A percentile compares a stretch with the other conserved stretches of the same genome.
phyloP scores from a whole-genome alignment of 2,797 vertebrate genomes.

The Perodicticus potto region DNA sequence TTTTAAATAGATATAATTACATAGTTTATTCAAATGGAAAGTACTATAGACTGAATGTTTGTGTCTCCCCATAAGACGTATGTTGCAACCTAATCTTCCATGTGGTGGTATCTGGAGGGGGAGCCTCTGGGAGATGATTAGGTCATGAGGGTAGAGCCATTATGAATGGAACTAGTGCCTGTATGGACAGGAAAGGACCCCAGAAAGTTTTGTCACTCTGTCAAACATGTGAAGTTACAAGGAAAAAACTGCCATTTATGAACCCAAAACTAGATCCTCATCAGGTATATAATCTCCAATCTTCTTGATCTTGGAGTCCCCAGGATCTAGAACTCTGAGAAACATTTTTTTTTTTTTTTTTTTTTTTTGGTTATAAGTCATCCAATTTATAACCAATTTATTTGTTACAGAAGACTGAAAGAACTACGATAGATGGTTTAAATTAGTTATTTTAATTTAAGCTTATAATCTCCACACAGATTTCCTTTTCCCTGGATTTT shows the following conservation, averaged over 20 bases:
- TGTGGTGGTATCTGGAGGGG: not conserved
- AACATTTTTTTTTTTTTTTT: not conserved
- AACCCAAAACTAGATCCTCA: not conserved
- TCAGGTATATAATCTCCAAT: not conserved
- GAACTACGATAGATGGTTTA: not conserved
- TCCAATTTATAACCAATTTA: not conserved
- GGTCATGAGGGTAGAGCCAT: not conserved
- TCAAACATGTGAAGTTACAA: not conserved
- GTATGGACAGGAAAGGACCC: not conserved
- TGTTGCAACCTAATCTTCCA: not conserved
- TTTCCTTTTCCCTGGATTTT: not conserved
- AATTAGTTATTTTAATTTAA: conserved; percentile 1
- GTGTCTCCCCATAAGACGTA: not conserved
- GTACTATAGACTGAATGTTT: not conserved
- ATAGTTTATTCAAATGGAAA: conserved; percentile 22
- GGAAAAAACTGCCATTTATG: not conserved
- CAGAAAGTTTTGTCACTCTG: not conserved
- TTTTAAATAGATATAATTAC: not conserved
- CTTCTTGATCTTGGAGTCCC: not conserved
- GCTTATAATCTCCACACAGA: not conserved
- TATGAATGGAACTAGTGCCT: not conserved
- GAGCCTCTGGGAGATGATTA: not conserved
- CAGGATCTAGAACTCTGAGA: not conserved
- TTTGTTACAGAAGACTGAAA: not conserved
- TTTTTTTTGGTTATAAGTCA: not conserved